A percentile compares a stretch with the other conserved stretches of the same genome.
These are phyloP conservation scores for Prochilodus magdalenae DNA, from an alignment of 2,113 vertebrate genomes.

Conservation along the genomic window DNA sequence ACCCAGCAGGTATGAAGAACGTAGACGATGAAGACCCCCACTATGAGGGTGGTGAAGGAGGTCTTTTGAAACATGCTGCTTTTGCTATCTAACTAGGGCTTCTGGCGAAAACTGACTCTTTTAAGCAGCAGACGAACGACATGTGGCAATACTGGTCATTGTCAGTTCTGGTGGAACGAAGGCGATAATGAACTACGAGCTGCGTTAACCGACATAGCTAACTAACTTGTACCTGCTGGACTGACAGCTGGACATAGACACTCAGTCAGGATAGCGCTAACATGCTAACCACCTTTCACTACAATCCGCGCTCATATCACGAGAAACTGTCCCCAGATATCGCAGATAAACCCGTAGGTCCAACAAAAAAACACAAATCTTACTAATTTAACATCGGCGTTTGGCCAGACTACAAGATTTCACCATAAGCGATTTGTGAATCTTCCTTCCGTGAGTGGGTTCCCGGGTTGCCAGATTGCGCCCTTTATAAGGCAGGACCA, in stretches of 20 bases:
- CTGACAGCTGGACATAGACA: background rate
- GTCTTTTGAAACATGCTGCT: slow-evolving; percentile 81
- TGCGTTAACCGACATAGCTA: slow-evolving; percentile 4
- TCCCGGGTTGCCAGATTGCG: slow-evolving; percentile 38
- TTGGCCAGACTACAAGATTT: too few species aligned
- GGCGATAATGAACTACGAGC: background rate
- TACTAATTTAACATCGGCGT: background rate
- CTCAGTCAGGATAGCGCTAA: background rate
- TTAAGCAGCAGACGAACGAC: background rate
- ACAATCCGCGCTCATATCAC: background rate
- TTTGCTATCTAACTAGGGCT: background rate
- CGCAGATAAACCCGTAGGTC: background rate
- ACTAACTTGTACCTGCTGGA: background rate
- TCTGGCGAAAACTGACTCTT: background rate
- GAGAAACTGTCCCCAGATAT: background rate
- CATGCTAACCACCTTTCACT: background rate
- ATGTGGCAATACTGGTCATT: slow-evolving; percentile 27
- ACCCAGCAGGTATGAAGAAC: slow-evolving; percentile 98
- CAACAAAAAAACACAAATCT: background rate
- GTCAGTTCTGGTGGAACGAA: background rate
- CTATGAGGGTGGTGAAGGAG: slow-evolving; percentile 89
- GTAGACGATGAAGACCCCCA: slow-evolving; percentile 93
- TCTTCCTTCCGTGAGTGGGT: slow-evolving; percentile 24
- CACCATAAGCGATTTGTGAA: background rate
- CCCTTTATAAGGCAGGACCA: too few species aligned